Percentiles rank a stretch among this genome's conserved stretches.
Conservation (phyloP, 2,797 vertebrate species). For the Australoheros facetus region DNA sequence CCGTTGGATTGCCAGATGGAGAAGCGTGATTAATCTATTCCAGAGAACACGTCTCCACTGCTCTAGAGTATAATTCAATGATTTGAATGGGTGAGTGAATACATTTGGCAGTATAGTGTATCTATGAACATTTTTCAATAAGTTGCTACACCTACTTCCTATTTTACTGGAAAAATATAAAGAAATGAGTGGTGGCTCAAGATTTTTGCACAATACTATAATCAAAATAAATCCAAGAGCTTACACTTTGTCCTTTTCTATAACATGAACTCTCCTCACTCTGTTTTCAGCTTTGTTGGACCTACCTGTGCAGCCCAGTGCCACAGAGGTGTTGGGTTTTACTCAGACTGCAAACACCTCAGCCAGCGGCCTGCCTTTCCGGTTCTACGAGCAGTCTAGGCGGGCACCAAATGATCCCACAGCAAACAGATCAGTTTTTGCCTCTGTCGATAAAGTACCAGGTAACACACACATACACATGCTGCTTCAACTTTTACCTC, state of each 20-base stretch:
- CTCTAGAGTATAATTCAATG: too few relatives aligned
- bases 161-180: too few relatives aligned
- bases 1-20: too few relatives aligned
- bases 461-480: constrained; percentile 75
- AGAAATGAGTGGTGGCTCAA: too few relatives aligned
- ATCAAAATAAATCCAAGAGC: neutral
- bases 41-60: too few relatives aligned
- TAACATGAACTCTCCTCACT: neutral
- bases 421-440: constrained; percentile 88
- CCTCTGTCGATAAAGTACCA: constrained; percentile 97
- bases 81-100: too few relatives aligned
- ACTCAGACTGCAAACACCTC: constrained; percentile 81
- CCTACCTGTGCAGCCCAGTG: constrained; percentile 83
- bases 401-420: constrained; percentile 89
- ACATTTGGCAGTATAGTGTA: too few relatives aligned
- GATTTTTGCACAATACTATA: too few relatives aligned
- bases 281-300: constrained; percentile 59
- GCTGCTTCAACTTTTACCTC: neutral
- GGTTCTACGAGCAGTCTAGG: constrained; percentile 95
- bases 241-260: neutral
- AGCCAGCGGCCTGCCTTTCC: constrained; percentile 88
- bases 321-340: constrained; percentile 90
- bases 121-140: too few relatives aligned
- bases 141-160: too few relatives aligned
- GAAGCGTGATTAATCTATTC: too few relatives aligned